Conservation (phyloP, 2,797 vertebrate genomes). For the Euthynnus affinis region DNA sequence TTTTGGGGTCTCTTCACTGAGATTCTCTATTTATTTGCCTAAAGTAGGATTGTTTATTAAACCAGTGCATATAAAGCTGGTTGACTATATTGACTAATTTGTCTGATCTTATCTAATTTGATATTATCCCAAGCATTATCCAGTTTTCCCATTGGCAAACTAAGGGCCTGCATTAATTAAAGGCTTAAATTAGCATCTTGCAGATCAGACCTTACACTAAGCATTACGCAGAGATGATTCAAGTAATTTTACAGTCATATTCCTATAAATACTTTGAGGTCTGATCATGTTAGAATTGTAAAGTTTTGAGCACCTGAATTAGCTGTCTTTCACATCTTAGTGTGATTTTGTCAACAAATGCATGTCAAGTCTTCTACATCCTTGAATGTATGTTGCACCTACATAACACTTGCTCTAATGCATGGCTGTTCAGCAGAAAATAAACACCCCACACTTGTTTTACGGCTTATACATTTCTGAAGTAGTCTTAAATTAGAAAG, state of each 20-base stretch:
- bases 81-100: slow-evolving; percentile 32
- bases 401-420: slow-evolving; percentile 14
- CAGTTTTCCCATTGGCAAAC: slow-evolving; percentile 33
- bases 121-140: slow-evolving; percentile 40
- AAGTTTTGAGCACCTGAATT: slow-evolving; percentile 1
- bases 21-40: not conserved
- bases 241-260: not conserved
- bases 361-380: not conserved
- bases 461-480: slow-evolving; percentile 4
- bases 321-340: slow-evolving; percentile 14
- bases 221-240: not conserved
- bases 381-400: not conserved
- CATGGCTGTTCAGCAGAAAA: slow-evolving; percentile 16
- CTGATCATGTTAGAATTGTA: not conserved
- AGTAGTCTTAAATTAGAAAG: slow-evolving; percentile 38
- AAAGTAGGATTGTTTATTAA: slow-evolving; percentile 20
- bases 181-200: slow-evolving; percentile 39
- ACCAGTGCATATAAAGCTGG: slow-evolving; percentile 18
- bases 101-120: slow-evolving; percentile 38
- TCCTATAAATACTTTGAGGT: not conserved
- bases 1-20: not conserved
- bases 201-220: slow-evolving; percentile 16
- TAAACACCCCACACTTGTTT: slow-evolving; percentile 6
- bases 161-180: slow-evolving; percentile 41
- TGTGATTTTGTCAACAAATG: not conserved